phyloP scores from a whole-genome alignment of 35 echinoderm and acorn worm species.

The Diadema setosum region DNA sequence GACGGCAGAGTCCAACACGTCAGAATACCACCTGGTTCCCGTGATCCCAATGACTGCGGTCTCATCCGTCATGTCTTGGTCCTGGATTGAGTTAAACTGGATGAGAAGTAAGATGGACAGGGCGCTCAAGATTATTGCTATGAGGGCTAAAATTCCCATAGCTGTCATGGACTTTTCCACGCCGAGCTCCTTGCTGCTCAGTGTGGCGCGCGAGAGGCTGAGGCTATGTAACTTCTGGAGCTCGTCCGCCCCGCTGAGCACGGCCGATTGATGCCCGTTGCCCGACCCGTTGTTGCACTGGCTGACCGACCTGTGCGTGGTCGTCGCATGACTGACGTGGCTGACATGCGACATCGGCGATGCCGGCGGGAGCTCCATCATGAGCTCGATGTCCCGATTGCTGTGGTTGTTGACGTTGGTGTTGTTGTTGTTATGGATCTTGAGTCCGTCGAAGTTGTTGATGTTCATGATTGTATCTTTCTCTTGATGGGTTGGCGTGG shows the following conservation, averaged over 20 bases:
- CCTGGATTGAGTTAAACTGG: slow-evolving; percentile 59
- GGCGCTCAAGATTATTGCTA: slow-evolving; percentile 43
- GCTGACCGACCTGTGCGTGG: neutral
- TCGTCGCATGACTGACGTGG: neutral
- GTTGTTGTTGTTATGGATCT: neutral
- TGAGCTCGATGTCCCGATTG: neutral
- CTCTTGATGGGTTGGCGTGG: neutral
- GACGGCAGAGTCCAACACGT: slow-evolving; percentile 62
- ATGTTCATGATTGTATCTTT: neutral
- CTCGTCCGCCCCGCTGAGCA: neutral
- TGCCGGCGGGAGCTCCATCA: neutral
- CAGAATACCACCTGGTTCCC: slow-evolving; percentile 39
- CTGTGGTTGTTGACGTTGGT: neutral
- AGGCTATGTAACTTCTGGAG: slow-evolving; percentile 4
- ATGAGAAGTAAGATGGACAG: slow-evolving; percentile 70
- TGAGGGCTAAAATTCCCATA: slow-evolving; percentile 56
- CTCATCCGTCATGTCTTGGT: neutral
- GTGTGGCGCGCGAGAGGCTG: slow-evolving; percentile 43
- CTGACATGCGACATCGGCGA: neutral
- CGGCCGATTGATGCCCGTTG: neutral
- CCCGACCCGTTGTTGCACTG: neutral
- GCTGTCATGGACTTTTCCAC: slow-evolving; percentile 59
- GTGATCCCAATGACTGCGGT: neutral
- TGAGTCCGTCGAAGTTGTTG: neutral
- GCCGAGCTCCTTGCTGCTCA: slow-evolving; percentile 33